Evolutionary conservation across 2,888 invertebrate genomes (phyloP).

Genomic region (Dolichomitus sp.): DNA sequence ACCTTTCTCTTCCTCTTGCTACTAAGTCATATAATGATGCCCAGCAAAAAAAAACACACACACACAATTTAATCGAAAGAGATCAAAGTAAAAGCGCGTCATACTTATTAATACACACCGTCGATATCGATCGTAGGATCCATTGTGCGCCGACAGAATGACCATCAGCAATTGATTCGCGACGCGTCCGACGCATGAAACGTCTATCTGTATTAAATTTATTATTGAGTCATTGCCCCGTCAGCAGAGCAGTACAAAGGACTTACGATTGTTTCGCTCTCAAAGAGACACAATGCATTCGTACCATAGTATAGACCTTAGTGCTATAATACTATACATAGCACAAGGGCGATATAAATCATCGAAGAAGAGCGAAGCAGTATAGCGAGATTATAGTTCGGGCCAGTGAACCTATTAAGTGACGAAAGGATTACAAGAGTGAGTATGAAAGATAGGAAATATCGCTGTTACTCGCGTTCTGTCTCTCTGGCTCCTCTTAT

Average conservation of each 20-base stretch:
- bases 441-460: slow-evolving; percentile 46
- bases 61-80: not conserved
- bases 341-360: slow-evolving; percentile 4
- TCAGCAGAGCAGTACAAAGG: slow-evolving; percentile 24
- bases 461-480: slow-evolving; percentile 61
- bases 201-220: slow-evolving; percentile 52
- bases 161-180: slow-evolving; percentile 50
- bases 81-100: slow-evolving; percentile 25
- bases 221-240: slow-evolving; percentile 54
- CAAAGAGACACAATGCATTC: not conserved
- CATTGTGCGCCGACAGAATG: slow-evolving; percentile 13
- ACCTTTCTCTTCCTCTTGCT: not conserved
- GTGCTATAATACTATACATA: not conserved
- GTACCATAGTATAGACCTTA: not conserved
- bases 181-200: slow-evolving; percentile 25
- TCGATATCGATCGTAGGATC: slow-evolving; percentile 24
- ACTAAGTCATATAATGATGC: not conserved
- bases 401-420: slow-evolving; percentile 71
- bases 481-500: slow-evolving; percentile 54
- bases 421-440: slow-evolving; percentile 67
- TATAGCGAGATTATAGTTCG: slow-evolving; percentile 70
- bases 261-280: slow-evolving; percentile 33
- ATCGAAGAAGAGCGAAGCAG: slow-evolving; percentile 1
- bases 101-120: slow-evolving; percentile 29
- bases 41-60: not conserved